phyloP scores from a whole-genome alignment of 2,797 vertebrate genomes.

The Microhierax caerulescens region DNA sequence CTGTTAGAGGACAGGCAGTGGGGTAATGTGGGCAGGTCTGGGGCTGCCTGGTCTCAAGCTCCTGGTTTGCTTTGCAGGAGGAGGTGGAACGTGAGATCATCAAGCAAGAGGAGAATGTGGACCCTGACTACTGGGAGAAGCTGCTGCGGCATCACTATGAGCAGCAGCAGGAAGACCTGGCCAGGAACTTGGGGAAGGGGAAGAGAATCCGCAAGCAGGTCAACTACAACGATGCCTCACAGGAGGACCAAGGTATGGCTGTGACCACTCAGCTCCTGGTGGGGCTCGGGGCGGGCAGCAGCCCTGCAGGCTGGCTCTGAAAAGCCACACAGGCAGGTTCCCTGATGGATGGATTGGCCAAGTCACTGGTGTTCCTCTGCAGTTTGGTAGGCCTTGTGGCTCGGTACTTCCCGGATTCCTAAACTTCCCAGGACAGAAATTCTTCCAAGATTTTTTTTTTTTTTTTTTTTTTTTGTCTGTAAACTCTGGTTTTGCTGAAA shows the following conservation, averaged over 20 bases:
- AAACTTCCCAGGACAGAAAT: not conserved
- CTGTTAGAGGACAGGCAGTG: not conserved
- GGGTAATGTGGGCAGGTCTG: not conserved
- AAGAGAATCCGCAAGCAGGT: constrained; percentile 98
- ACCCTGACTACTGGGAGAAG: constrained; percentile 99
- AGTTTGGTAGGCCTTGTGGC: not conserved
- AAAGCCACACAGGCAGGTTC: fast-evolving
- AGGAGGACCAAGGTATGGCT: constrained; percentile 95
- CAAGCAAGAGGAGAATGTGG: constrained; percentile 98
- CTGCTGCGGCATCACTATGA: constrained; percentile 96
- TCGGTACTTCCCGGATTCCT: not conserved
- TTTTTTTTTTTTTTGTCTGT: not conserved
- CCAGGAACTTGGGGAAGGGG: constrained; percentile 94
- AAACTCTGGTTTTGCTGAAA: not conserved
- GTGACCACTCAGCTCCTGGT: fast-evolving
- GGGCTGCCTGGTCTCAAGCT: fast-evolving
- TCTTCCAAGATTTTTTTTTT: not conserved
- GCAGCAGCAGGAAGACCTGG: constrained; percentile 97
- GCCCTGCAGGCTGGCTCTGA: not conserved
- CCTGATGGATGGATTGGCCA: fast-evolving
- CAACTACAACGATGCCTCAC: constrained; percentile 97
- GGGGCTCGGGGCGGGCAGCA: fast-evolving
- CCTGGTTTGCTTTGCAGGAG: constrained; percentile 77
- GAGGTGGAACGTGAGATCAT: constrained; percentile 98
- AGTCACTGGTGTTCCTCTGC: not conserved